Base-by-base conservation (phyloP, 2,113 vertebrate genomes). In the Oncorhynchus kisutch region DNA sequence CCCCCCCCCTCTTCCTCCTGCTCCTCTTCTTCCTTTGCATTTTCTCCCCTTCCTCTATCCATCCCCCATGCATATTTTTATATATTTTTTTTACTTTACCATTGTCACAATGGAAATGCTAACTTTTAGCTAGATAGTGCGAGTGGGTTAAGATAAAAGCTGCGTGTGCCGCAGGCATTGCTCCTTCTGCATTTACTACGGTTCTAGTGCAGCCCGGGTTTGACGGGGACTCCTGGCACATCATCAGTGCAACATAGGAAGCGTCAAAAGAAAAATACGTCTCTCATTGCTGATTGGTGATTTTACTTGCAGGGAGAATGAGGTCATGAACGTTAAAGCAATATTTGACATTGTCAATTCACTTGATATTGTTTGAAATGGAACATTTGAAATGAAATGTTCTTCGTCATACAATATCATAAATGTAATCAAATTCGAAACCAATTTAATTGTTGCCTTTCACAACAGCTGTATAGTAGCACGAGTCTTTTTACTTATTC, bases 91-190 rank as follows among this genome's bases (percentile, higher is more conserved):
- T 77, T 68, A 81, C 81, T 85, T 85, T 93, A 95, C 94, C 94
- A 84, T 95, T 96, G 96, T 98, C 95, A 96, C 94, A 96, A 93
- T 96, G 94, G 94, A 95, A 96, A 95, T 93, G 93, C 96, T 97
- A 95, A 96, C 95, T 96, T 96, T 91, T 88, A 86, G 84, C 95
- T 94, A 95, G 95, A 95, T 92, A 95, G 95, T 94, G 95, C 94
- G 96, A 96, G 95, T 95, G 94, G 94, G 96, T 96, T 96, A 95
- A 83, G 51, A 83, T 7, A 89, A 90, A 90, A 78, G 84, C 79
- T 54, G 72, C 75, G 79, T 60, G 77, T 12, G 91, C 92, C 86
- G 86, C 84, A 81, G 92, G 92, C 91, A 25, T 81, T 85, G 87
- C 91, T 92, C 85, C 65, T 85, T 89, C 87, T 88, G 74, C 89